Conservation (phyloP, 1,140 invertebrate genomes). For the Melipona quadrifasciata region DNA sequence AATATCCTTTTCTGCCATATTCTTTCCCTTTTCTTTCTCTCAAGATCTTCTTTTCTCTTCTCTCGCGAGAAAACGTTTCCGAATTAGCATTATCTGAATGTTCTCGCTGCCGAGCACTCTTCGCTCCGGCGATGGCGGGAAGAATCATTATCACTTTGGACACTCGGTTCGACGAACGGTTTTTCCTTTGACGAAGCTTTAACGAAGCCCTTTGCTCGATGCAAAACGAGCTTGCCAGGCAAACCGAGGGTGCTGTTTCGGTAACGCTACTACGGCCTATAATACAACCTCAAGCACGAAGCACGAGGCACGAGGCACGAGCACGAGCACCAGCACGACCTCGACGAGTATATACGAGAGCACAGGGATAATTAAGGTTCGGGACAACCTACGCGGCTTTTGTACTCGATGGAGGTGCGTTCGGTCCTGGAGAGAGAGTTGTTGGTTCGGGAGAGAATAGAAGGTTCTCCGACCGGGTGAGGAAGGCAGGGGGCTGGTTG, state of each 20-base stretch:
- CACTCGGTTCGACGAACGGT: conserved; percentile 19
- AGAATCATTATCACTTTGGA: conserved; percentile 24
- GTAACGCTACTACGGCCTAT: conserved; percentile 47
- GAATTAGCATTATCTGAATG: no score
- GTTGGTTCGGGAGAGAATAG: conserved; percentile 7
- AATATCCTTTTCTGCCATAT: neutral
- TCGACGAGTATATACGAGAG: conserved; percentile 53
- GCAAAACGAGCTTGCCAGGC: conserved; percentile 49
- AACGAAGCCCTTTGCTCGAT: conserved; percentile 24
- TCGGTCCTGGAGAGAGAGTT: conserved; percentile 20
- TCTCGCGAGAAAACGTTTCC: no score
- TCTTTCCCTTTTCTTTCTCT: no score
- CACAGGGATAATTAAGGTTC: conserved; percentile 67
- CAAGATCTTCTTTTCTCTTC: no score
- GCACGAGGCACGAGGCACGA: no score
- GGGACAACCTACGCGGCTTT: conserved; percentile 63
- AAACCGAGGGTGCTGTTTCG: conserved; percentile 55
- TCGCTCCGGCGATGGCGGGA: no score
- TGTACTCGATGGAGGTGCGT: conserved; percentile 52
- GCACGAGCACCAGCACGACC: conserved; percentile 41
- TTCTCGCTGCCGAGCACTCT: no score
- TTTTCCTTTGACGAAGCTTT: conserved; percentile 37
- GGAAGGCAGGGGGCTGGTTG: neutral
- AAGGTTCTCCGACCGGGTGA: neutral
- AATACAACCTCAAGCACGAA: conserved; percentile 47